Evolutionary conservation across 2,888 invertebrate genomes (phyloP).

Genomic region (Dione juno): DNA sequence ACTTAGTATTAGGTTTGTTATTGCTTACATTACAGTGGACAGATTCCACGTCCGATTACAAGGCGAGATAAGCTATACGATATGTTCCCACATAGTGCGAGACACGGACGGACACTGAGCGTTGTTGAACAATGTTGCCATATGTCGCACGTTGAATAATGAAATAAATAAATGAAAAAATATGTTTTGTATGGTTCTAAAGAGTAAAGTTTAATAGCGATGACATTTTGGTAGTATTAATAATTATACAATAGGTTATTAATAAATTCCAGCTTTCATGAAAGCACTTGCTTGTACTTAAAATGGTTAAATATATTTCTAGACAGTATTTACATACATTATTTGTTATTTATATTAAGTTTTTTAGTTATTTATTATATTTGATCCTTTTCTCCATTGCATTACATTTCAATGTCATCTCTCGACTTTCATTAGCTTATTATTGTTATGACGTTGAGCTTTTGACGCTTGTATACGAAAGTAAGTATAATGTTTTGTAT

Average conservation of each 20-base stretch:
- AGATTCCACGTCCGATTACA: constrained; percentile 20
- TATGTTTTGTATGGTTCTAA: neutral
- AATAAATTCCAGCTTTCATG: too few species aligned
- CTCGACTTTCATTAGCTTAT: constrained; percentile 1
- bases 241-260: too few species aligned
- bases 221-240: too few species aligned
- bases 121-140: constrained; percentile 10
- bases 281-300: too few species aligned
- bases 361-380: too few species aligned
- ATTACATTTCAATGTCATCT: neutral
- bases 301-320: too few species aligned
- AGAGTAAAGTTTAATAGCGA: too few species aligned
- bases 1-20: constrained; percentile 9
- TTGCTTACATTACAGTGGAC: constrained; percentile 18
- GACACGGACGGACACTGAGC: neutral
- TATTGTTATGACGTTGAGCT: neutral
- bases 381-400: too few species aligned
- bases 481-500: neutral
- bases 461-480: neutral
- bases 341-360: too few species aligned
- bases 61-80: constrained; percentile 11
- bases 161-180: neutral
- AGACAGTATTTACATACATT: too few species aligned
- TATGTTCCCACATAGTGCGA: constrained; percentile 21
- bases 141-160: neutral